phyloP scores from a whole-genome alignment of 2,113 vertebrate species.

The Sinocyclocheilus anshuiensis region DNA sequence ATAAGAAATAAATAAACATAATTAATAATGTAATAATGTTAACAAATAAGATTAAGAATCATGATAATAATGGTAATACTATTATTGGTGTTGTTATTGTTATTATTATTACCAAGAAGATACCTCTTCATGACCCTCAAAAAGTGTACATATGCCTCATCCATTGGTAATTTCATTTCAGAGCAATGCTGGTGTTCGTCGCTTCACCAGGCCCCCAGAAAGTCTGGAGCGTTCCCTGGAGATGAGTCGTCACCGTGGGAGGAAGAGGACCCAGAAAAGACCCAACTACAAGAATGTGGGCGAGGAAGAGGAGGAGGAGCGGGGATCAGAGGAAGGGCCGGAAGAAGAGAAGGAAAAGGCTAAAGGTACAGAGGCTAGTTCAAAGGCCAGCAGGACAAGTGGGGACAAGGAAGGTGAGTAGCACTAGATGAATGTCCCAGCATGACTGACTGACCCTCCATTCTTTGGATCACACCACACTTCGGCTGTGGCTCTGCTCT shows the following conservation, averaged over 20 bases:
- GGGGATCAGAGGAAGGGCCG: conserved; percentile 76
- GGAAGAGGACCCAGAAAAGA: conserved; percentile 88
- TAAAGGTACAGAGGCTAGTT: conserved; percentile 85
- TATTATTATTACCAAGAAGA: neutral
- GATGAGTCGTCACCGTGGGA: conserved; percentile 91
- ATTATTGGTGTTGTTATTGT: neutral
- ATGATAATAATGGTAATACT: too few species aligned
- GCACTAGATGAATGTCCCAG: conserved; percentile 63
- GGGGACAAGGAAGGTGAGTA: conserved; percentile 92
- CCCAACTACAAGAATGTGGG: conserved; percentile 99
- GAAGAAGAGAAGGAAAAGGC: conserved; percentile 80
- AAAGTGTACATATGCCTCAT: neutral
- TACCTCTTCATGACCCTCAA: neutral
- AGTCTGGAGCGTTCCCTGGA: conserved; percentile 93
- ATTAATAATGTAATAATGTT: too few species aligned
- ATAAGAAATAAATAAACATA: too few species aligned
- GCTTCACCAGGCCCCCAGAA: conserved; percentile 92
- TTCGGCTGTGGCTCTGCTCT: conserved; percentile 62
- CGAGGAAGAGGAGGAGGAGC: conserved; percentile 95
- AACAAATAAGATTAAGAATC: too few species aligned
- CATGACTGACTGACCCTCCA: conserved; percentile 61
- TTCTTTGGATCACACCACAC: conserved; percentile 48
- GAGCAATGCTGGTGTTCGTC: conserved; percentile 83
- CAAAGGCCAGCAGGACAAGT: conserved; percentile 86
- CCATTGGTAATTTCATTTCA: conserved; percentile 51